A percentile compares a stretch with the other conserved stretches of the same genome.
Conservation (phyloP, 2,797 vertebrate genomes). For the Chromis chromis region DNA sequence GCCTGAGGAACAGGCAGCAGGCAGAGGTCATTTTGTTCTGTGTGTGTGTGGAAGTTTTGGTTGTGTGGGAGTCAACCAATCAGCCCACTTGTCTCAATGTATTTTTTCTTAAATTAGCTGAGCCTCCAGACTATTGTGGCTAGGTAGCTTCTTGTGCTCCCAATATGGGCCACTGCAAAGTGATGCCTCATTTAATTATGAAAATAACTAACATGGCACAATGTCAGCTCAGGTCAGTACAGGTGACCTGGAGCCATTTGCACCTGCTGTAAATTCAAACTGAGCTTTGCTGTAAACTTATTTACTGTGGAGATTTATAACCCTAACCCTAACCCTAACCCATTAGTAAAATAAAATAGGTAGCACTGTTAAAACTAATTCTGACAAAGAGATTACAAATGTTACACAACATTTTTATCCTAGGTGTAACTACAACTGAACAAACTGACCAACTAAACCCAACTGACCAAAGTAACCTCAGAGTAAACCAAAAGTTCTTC, state of each 20-base stretch:
- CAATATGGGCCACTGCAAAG: not conserved
- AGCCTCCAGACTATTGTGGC: not conserved
- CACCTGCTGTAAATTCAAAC: not conserved
- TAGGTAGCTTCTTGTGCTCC: not conserved
- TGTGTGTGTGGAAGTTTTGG: not conserved
- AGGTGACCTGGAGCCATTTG: not conserved
- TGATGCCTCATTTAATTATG: not conserved
- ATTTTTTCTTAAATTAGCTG: not conserved
- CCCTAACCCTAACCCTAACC: not conserved
- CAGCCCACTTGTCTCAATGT: not conserved
- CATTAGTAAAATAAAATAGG: not conserved
- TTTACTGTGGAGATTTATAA: not conserved
- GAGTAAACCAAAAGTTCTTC: too few species aligned
- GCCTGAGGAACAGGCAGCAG: constrained; percentile 35
- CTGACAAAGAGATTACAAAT: too few species aligned
- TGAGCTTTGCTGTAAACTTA: too few species aligned
- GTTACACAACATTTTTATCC: too few species aligned
- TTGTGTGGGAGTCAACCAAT: constrained; percentile 8
- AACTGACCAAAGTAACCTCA: too few species aligned
- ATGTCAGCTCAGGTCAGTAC: not conserved
- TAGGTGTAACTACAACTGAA: not conserved
- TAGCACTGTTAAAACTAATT: not conserved
- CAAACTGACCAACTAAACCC: too few species aligned
- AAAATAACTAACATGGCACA: not conserved
- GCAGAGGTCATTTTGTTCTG: constrained; percentile 11